Evolutionary conservation across 2,113 vertebrate genomes (phyloP).

Genomic region (Callipepla squamata): DNA sequence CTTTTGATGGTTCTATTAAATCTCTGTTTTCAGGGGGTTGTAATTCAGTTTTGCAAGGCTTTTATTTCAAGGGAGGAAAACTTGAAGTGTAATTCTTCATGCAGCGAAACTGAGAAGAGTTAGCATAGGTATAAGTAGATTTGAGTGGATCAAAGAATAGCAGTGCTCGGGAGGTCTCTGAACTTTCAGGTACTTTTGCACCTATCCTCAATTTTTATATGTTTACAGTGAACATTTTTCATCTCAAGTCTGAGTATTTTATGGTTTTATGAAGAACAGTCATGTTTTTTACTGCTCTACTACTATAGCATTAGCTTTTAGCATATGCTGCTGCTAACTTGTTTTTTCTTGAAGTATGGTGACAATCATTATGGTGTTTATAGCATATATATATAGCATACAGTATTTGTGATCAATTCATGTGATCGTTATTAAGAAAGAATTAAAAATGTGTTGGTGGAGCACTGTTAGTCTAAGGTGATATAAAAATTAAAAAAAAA

Average conservation of each 20-base stretch:
- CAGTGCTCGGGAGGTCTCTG: neutral
- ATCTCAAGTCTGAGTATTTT: neutral
- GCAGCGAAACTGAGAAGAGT: neutral
- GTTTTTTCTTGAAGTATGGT: neutral
- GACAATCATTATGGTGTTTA: neutral
- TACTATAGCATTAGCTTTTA: neutral
- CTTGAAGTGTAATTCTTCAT: neutral
- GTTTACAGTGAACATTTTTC: neutral
- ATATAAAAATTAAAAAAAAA: neutral
- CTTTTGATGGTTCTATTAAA: constrained; percentile 60
- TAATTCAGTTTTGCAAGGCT: constrained; percentile 27
- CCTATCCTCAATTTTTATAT: neutral
- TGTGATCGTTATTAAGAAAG: neutral
- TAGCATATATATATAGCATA: neutral
- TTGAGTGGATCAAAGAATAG: neutral
- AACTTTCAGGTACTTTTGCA: neutral
- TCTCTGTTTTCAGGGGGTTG: constrained; percentile 21
- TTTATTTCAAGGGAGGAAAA: neutral
- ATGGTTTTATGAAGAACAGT: neutral
- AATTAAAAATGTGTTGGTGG: neutral
- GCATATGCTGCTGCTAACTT: neutral
- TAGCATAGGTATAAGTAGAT: neutral
- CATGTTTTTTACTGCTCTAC: neutral
- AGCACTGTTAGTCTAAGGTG: neutral
- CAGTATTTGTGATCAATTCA: neutral